These are phyloP conservation scores for Heterodera filipjevi DNA, from an alignment of 2,888 invertebrate species.

Conservation along the genomic window DNA sequence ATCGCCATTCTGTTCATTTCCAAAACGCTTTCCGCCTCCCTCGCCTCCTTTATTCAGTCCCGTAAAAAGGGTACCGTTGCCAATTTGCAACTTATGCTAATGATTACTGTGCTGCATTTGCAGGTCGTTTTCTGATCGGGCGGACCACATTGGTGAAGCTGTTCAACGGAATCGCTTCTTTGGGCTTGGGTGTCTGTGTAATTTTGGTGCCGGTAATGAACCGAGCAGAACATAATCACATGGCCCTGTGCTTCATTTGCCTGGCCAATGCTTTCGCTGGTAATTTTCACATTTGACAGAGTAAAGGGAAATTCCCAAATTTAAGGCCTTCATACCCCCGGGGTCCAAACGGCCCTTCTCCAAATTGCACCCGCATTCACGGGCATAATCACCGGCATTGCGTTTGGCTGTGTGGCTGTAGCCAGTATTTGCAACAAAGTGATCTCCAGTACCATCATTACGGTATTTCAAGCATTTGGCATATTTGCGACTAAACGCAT, in stretches of 20 bases:
- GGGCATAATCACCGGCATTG: constrained; percentile 60
- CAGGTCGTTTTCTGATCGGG: constrained; percentile 37
- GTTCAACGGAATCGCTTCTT: constrained; percentile 54
- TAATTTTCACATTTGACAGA: constrained; percentile 24
- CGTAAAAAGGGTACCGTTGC: constrained; percentile 38
- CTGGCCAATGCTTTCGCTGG: constrained; percentile 62
- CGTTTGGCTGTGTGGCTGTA: constrained; percentile 59
- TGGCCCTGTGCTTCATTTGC: constrained; percentile 56
- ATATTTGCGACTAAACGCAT: constrained; percentile 45
- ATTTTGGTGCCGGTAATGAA: constrained; percentile 57
- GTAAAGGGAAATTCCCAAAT: neutral
- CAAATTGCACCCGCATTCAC: constrained; percentile 63
- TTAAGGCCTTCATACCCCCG: constrained; percentile 61
- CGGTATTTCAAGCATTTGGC: constrained; percentile 32
- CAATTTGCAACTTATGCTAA: neutral
- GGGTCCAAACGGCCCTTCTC: constrained; percentile 63
- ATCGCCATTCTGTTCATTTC: constrained; percentile 57
- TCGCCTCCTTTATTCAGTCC: constrained; percentile 51
- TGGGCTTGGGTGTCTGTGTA: constrained; percentile 59
- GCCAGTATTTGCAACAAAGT: constrained; percentile 61
- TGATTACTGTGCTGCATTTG: neutral
- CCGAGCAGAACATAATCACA: constrained; percentile 33
- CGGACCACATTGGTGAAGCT: constrained; percentile 47
- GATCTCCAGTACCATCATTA: constrained; percentile 50
- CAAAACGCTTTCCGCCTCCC: constrained; percentile 56